These are phyloP conservation scores for Euphonia xanthogaster DNA, from an alignment of 2,797 vertebrate genomes.

Conservation along the genomic window DNA sequence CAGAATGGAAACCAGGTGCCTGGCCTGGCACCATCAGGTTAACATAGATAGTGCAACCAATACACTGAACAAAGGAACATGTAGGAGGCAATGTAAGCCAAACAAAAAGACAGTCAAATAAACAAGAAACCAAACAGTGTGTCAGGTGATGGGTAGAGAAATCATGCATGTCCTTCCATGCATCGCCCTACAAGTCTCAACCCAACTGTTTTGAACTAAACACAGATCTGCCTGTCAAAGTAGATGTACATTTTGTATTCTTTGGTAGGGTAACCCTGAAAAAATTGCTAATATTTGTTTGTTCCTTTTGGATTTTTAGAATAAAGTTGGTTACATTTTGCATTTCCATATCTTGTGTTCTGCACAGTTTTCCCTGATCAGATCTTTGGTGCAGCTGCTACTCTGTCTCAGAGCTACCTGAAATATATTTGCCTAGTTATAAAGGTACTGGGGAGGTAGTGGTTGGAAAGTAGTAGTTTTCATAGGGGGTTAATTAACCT, in stretches of 20 bases:
- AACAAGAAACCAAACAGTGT: not conserved
- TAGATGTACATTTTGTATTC: not conserved
- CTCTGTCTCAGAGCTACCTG: not conserved
- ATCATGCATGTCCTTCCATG: not conserved
- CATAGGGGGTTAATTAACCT: not conserved
- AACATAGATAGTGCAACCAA: not conserved
- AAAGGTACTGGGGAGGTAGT: not conserved
- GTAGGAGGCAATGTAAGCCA: not conserved
- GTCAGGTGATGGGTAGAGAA: not conserved
- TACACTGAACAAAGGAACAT: not conserved
- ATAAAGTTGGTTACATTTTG: not conserved
- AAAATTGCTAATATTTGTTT: not conserved
- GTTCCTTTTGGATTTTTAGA: not conserved
- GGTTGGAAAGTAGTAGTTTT: not conserved
- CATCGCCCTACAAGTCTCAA: fast-evolving
- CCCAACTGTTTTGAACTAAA: not conserved
- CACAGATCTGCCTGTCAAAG: not conserved
- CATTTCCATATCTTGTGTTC: not conserved
- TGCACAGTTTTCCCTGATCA: not conserved
- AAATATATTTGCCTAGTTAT: not conserved
- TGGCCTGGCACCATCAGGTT: not conserved
- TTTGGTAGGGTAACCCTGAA: not conserved
- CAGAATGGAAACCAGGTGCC: not conserved
- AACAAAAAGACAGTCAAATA: not conserved
- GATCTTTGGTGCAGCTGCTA: not conserved